Evolutionary conservation across 2,888 invertebrate genomes (phyloP).

Genomic region (Nemotelus nigrinus): DNA sequence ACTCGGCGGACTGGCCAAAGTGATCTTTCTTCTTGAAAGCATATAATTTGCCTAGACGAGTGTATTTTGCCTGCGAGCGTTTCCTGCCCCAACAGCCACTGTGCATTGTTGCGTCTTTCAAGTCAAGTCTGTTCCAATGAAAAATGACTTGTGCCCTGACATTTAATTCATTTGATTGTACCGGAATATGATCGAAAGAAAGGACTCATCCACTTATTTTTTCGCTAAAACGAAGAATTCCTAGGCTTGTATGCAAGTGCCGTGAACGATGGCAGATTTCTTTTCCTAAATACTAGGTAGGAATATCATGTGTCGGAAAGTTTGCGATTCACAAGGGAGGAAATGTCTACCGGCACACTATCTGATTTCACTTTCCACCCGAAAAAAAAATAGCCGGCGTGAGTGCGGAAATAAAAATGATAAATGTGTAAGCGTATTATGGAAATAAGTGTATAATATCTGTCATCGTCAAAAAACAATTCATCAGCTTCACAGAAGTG

Average conservation of each 20-base stretch:
- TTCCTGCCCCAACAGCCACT: conserved; percentile 55
- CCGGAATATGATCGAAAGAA: conserved; percentile 20
- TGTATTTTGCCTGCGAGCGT: conserved; percentile 61
- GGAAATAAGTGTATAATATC: conserved; percentile 50
- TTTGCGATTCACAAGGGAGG: conserved; percentile 25
- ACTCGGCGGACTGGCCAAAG: background rate
- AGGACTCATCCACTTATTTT: conserved; percentile 9
- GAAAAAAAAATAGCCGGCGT: background rate
- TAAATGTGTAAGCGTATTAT: conserved; percentile 50
- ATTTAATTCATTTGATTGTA: conserved; percentile 48
- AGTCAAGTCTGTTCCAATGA: conserved; percentile 41
- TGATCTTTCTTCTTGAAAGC: conserved; percentile 53
- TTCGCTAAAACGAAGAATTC: conserved; percentile 10
- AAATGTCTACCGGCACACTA: conserved; percentile 23
- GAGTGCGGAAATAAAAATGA: conserved; percentile 49
- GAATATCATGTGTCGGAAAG: conserved; percentile 14
- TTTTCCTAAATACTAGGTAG: conserved; percentile 14
- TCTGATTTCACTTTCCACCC: background rate
- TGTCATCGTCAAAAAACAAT: conserved; percentile 52
- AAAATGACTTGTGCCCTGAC: conserved; percentile 52
- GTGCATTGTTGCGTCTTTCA: conserved; percentile 53
- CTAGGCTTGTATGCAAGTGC: conserved; percentile 3
- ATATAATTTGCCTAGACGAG: conserved; percentile 64
- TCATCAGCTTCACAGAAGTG: conserved; percentile 45
- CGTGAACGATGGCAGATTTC: conserved; percentile 15